A percentile compares a stretch with the other conserved stretches of the same genome.
These are phyloP conservation scores for Drosophila grimshawi DNA, from an alignment of 1,140 invertebrate species.

Conservation along the genomic window DNA sequence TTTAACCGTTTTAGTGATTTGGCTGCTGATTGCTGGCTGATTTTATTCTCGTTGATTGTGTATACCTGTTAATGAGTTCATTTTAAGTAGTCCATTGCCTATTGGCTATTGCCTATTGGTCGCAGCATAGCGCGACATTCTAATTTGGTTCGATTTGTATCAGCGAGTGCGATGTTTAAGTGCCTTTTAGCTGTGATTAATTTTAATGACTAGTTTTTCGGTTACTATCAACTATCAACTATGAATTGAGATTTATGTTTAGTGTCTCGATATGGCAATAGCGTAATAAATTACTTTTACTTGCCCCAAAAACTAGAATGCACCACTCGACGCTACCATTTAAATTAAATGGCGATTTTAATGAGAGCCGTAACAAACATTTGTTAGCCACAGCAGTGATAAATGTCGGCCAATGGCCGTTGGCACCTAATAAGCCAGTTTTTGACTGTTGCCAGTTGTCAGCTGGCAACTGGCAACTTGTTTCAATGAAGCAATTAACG, in stretches of 20 bases:
- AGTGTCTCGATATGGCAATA: conserved; percentile 22
- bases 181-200: conserved; percentile 80
- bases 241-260: conserved; percentile 35
- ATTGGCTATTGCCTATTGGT: conserved; percentile 15
- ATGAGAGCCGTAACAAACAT: conserved; percentile 35
- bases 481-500: conserved; percentile 82
- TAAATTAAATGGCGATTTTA: conserved; percentile 63
- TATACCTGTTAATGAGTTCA: conserved; percentile 71
- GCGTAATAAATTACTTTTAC: conserved; percentile 53
- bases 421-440: conserved; percentile 73
- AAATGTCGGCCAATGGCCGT: conserved; percentile 56
- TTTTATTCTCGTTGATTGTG: conserved; percentile 7
- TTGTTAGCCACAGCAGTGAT: conserved; percentile 27
- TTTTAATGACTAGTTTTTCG: conserved; percentile 69
- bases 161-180: conserved; percentile 55
- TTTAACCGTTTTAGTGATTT: conserved; percentile 45
- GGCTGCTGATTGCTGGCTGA: conserved; percentile 25
- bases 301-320: conserved; percentile 29
- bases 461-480: conserved; percentile 60
- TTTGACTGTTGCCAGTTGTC: conserved; percentile 13
- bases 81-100: conserved; percentile 71
- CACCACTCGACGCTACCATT: conserved; percentile 39
- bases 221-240: not conserved
- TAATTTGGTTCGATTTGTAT: conserved; percentile 76
- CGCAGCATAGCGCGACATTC: conserved; percentile 35